Base-by-base conservation (phyloP, 2,888 invertebrate genomes). In the Cerastis leucographa region DNA sequence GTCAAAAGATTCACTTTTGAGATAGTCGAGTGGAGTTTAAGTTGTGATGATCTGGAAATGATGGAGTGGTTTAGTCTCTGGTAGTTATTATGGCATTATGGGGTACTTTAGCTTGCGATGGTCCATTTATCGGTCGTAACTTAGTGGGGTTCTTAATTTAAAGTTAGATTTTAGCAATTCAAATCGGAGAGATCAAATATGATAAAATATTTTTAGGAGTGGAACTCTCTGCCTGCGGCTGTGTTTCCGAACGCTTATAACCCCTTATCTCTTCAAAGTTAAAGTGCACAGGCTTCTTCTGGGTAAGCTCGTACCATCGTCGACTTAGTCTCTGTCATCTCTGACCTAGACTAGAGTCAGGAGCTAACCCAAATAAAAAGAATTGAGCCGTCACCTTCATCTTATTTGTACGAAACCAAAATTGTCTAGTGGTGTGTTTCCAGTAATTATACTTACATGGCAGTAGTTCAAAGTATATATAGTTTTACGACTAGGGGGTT, bases 1-100 rank as follows among this genome's bases (percentile, higher is more conserved):
- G 80, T 80, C 70, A 81, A 67, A 62, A 61, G 78, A 78, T 71
- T 59, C 54, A 56, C 49, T 49, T 70, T 81, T 71, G n/a, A 77
- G 70, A 70, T 82, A 62, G 78, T 74, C 46, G 14, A 51, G n/a
- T 29, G 4, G 40, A 35, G 40, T 66, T 81, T 35, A 35, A 74
- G 42, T 67, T 75, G n/a, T 51, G 46, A 56, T 42, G 42, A 67
- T 64, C 22, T 70, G 46, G 17, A 42, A 46, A 56, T 71, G 29
- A 80, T 74, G 25, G 64, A 80, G 64, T 68, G 62, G 64, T 42
- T 4, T 42, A 64, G 8, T 64, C 64, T 8, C 17, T 12, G 64
- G 17, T 42, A 42, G 8, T 64, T 42, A 42, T 42, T 17, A n/a
- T n/a, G 42, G n/a, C 14, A 64, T n/a, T 42, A 64, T n/a, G 62